These are phyloP conservation scores for Ciconia nigra DNA, from an alignment of 2,797 vertebrate species.

Conservation along the genomic window DNA sequence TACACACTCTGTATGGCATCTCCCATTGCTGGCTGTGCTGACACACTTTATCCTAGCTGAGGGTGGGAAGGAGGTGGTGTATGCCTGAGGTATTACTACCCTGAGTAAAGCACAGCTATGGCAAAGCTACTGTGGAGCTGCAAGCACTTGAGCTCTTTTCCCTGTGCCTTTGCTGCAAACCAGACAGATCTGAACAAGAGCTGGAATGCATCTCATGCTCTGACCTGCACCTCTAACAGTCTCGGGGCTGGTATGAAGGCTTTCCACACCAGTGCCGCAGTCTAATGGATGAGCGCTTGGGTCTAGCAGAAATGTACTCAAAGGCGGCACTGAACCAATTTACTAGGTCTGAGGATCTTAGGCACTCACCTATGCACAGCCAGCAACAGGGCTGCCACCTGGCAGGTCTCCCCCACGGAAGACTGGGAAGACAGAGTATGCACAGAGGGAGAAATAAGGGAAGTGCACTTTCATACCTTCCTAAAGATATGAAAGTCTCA, in stretches of 20 bases:
- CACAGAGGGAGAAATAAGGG: not conserved
- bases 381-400: not conserved
- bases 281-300: not conserved
- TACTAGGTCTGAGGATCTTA: not conserved
- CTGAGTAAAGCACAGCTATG: not conserved
- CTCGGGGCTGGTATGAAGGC: not conserved
- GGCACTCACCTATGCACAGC: not conserved
- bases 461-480: not conserved
- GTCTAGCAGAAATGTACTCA: accelerated
- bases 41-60: not conserved
- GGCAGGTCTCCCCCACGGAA: not conserved
- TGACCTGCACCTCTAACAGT: not conserved
- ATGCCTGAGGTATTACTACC: not conserved
- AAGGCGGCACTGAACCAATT: not conserved
- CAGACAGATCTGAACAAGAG: not conserved
- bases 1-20: not conserved
- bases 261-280: not conserved
- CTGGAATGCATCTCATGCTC: not conserved
- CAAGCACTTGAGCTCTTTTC: not conserved
- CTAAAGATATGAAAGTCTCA: not conserved
- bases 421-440: not conserved
- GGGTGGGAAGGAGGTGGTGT: not conserved
- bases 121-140: not conserved
- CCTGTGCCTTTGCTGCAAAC: not conserved
- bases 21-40: not conserved